Evolutionary conservation across 2,888 invertebrate genomes (phyloP), one percentile per base, ranked within the genome.

Genomic region (Schizotus pectinicornis): DNA sequence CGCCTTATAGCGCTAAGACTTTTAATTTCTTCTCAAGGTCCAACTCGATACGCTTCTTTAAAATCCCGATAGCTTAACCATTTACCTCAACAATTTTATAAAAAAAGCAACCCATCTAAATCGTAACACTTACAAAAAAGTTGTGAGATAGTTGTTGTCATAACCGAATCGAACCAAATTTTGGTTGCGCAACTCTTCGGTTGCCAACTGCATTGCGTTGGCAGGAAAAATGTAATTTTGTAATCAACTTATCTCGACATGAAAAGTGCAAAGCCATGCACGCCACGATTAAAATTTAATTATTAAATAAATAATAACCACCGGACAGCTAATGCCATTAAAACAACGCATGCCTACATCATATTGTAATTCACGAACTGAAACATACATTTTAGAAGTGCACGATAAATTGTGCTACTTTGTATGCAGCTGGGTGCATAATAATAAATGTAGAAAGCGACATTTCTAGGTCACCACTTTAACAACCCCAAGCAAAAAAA

Each of bases 1-100:
- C 61, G 48, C 60, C 60, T 60, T 58, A 45, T 45, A 34, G 49
- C 43, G 45, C 37, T 38, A 43, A 34, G 35, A 53, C 49, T 56
- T 56, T 56, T 56, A 56, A 56, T 56, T 55, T 49, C 49, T 42
- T 7, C 11, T 31, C 36, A 32, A 49, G 43, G 50, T 45, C n/a
- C 45, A 22, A 2, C 22, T 22, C 22, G 22, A 22, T 3, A 22
- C 3, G 22, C 2, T 22, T 22, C 2, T 22, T 22, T 5, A 22
- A 22, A 22, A 22, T 22, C 2, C 22, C 22, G 22, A 22, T 22
- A 22, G 5, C 22, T 2, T 5, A 22, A 22, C 22, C 5, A 22
- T 22, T 22, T 22, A 22, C n/a, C n/a, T n/a, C n/a, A n/a, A 5
- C 5, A 22, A 3, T 22, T 22, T 5, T 22, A 5, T 22, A 22